Evolutionary conservation across 2,797 vertebrate genomes (phyloP).

Genomic region (Artibeus lituratus): DNA sequence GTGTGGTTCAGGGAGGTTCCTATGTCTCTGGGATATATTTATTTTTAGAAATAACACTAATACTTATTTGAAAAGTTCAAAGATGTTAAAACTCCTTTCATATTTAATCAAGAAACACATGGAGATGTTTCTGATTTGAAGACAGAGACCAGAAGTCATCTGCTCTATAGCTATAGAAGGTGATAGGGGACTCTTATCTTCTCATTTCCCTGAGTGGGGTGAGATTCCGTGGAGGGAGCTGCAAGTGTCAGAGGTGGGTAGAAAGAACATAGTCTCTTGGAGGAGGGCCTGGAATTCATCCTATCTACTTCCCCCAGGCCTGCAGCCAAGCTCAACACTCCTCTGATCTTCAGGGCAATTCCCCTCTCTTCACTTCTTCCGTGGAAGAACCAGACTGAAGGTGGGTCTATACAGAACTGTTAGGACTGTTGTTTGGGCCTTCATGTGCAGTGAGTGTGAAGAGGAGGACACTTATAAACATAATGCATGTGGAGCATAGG

Average conservation of each 20-base stretch:
- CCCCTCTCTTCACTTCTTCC: not conserved
- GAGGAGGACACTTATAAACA: not conserved
- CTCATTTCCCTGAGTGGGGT: not conserved
- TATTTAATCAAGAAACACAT: not conserved
- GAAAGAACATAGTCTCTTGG: not conserved
- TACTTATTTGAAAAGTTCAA: not conserved
- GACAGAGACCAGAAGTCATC: not conserved
- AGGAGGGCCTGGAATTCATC: not conserved
- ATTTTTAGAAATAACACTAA: constrained; percentile 21
- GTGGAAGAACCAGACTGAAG: not conserved
- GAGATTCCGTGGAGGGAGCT: not conserved
- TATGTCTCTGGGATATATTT: not conserved
- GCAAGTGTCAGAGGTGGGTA: not conserved
- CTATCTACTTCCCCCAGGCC: not conserved
- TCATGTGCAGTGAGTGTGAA: accelerated
- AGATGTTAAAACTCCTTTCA: not conserved
- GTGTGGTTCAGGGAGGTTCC: not conserved
- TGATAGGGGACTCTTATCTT: not conserved
- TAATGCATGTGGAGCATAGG: not conserved
- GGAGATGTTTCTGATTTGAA: not conserved
- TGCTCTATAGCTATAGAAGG: not conserved
- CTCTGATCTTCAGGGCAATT: not conserved
- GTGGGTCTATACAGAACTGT: not conserved
- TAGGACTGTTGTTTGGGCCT: not conserved
- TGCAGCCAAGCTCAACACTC: not conserved